Conservation (phyloP, 1,140 invertebrate species). For the Zeugodacus cucurbitae region DNA sequence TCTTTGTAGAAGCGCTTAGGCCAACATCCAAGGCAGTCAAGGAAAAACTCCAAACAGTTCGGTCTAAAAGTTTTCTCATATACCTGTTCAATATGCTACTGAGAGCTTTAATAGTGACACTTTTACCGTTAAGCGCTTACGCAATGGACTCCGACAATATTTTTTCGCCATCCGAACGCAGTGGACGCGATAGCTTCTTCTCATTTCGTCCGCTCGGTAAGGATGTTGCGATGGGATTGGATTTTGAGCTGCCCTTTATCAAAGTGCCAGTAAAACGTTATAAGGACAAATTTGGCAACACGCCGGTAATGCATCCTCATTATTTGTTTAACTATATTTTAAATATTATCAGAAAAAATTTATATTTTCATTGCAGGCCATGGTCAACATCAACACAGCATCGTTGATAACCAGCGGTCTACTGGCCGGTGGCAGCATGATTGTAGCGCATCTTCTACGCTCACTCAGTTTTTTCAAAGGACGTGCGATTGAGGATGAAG, state of each 20-base stretch:
- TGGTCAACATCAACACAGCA: conserved; percentile 55
- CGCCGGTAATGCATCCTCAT: conserved; percentile 9
- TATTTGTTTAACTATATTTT: no score
- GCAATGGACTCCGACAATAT: neutral
- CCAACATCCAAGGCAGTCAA: no score
- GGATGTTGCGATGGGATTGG: conserved; percentile 54
- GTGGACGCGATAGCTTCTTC: conserved; percentile 46
- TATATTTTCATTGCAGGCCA: conserved; percentile 27
- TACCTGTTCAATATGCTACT: no score
- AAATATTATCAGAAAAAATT: neutral
- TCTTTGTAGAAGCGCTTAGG: neutral
- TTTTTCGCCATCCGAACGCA: neutral
- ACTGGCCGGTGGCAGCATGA: conserved; percentile 48
- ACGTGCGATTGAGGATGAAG: neutral
- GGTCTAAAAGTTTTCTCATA: neutral
- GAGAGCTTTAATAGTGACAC: neutral
- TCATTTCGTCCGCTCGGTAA: conserved; percentile 55
- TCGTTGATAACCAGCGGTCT: conserved; percentile 54
- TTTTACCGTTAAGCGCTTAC: neutral
- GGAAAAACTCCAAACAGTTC: neutral
- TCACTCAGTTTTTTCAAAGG: conserved; percentile 46
- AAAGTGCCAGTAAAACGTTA: conserved; percentile 55
- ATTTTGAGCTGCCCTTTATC: conserved; percentile 58
- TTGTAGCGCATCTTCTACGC: conserved; percentile 53
- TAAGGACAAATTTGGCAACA: conserved; percentile 32